Evolutionary conservation across 2,888 invertebrate genomes (phyloP), one percentile per base, ranked within the genome.

Genomic region (Cabera pusaria): DNA sequence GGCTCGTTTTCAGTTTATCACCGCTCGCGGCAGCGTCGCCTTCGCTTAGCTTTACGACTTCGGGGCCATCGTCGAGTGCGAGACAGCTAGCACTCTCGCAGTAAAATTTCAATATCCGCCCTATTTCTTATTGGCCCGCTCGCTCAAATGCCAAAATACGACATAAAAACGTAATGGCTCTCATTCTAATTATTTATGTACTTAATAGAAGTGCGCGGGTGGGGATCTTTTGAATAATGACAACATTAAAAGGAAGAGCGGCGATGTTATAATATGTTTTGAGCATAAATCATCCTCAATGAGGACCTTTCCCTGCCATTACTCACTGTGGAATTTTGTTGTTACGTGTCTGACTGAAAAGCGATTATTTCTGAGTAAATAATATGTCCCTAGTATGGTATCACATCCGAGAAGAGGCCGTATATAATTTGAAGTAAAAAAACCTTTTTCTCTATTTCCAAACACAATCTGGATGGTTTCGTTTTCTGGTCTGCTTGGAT

Each of bases 51-150:
- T 29, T 37, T 21, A 11, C 31, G 17, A 27, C 23, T 70, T 73
- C 71, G 74, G 62, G 73, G 70, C 45, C 52, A 52, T 48, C 56
- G 49, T 54, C 45, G 53, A 54, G 55, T 52, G 57, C 53, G 62
- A 66, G 62, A 59, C 59, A 60, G 58, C 49, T 49, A 62, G 71
- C 70, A 71, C 69, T 77, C 49, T 49, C 62, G 71, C 70, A 71
- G 70, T 77, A 74, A 75, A 77, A 74, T 72, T 76, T 75, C 75
- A 76, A 77, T 75, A 75, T 75, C 68, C 70, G 54, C 60, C 62
- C 64, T 64, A 66, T 74, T 74, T 74, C 67, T 73, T 73, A n/a
- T 75, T 67, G 52, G 52, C 55, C 60, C 51, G 61, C 63, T 62
- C 60, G 54, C 62, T 55, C 62, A 56, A 68, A 71, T 64, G 61